Evolutionary conservation across 2,797 vertebrate genomes (phyloP), one percentile per base, ranked within the genome.

Genomic region (Okamejei kenojei): DNA sequence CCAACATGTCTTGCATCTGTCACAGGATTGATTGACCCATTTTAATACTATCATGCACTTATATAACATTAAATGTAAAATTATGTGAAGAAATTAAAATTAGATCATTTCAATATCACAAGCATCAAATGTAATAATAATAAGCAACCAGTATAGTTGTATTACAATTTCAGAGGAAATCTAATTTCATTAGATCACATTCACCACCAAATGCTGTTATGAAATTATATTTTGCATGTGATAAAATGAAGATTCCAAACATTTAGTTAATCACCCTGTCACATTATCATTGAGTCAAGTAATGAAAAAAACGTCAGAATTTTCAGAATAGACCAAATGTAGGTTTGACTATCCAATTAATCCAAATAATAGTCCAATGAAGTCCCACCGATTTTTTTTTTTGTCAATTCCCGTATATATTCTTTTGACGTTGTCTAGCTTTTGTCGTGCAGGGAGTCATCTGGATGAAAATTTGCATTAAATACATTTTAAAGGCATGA

Each of bases 1-100:
- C 90, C 90, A 92, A 92, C 45, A 92, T 76, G 90, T 58, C 90
- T 91, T 92, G 90, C 90, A 92, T 92, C 90, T 92, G 68, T 76
- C 71, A 92, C 71, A 92, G 45, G 71, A 92, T 76, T 92, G 90
- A 92, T 92, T 92, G 90, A 92, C 71, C 90, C 65, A 92, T 92
- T 92, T 92, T 76, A 29, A 73, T 74, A 74, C 35, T 54, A 76
- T 76, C 71, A 76, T 92, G 71, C 73, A 71, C 71, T 76, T 54
- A 74, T n/a, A 92, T 45, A 54, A 54, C 23, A 74, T 54, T 10
- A 74, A 38, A 76, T 76, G 90, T 15, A 92, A 92, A 92, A 92
- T 92, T 58, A 88, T 68, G 19, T 68, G 84, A 68, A 63, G 63
- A 92, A 76, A 92, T 92, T 92, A 73, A 26, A 76, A 38, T 13